These are phyloP conservation scores for Drosophila kanekoi DNA, from an alignment of 2,888 invertebrate species.

Conservation along the genomic window DNA sequence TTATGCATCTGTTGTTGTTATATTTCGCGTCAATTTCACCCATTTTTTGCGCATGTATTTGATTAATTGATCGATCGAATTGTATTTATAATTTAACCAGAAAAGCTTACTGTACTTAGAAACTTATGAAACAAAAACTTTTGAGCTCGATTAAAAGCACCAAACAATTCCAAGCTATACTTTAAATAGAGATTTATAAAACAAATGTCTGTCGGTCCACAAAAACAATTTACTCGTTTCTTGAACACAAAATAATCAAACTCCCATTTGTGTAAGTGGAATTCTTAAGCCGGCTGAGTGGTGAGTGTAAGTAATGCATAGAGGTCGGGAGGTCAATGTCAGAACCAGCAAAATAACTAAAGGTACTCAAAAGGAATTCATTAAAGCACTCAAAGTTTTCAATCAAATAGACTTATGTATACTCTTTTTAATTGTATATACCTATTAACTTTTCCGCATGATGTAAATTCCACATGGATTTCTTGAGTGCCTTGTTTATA, in stretches of 20 bases:
- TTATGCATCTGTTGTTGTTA: conserved; percentile 39
- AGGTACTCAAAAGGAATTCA: conserved; percentile 12
- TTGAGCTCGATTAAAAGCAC: conserved; percentile 6
- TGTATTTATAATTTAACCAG: conserved; percentile 19
- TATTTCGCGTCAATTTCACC: conserved; percentile 34
- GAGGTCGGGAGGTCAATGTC: conserved; percentile 8
- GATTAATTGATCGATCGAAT: conserved; percentile 35
- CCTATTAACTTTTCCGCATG: conserved; percentile 24
- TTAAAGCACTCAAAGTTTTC: conserved; percentile 6
- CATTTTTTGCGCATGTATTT: conserved; percentile 60
- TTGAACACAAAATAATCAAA: conserved; percentile 1
- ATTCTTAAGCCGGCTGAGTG: conserved; percentile 16
- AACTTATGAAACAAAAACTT: neutral
- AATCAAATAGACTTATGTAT: conserved; percentile 1
- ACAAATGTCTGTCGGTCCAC: conserved; percentile 4
- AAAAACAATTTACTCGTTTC: conserved; percentile 1
- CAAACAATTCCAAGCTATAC: conserved; percentile 4
- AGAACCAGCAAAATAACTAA: neutral
- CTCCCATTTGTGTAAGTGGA: conserved; percentile 21
- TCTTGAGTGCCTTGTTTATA: conserved; percentile 14
- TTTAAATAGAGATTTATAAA: neutral
- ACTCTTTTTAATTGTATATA: conserved; percentile 27
- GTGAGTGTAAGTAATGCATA: conserved; percentile 39
- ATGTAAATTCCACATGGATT: conserved; percentile 18
- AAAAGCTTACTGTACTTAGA: conserved; percentile 3